Evolutionary conservation across 2,113 vertebrate species (phyloP).

Genomic region (Dipodomys merriami): DNA sequence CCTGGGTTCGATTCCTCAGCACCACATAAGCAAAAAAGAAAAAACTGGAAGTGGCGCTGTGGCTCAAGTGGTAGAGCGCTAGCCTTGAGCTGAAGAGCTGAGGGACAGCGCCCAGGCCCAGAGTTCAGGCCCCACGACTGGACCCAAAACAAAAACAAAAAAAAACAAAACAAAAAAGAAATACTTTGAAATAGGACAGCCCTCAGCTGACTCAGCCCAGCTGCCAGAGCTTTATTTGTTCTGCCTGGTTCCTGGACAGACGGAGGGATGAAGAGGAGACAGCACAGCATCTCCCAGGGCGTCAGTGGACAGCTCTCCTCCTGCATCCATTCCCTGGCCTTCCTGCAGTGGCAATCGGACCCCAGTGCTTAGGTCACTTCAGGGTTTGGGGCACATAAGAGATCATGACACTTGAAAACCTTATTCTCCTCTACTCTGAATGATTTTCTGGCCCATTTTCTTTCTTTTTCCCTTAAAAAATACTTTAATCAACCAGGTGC

Average conservation of each 20-base stretch:
- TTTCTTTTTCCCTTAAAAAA: background rate
- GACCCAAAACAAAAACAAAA: too few species aligned
- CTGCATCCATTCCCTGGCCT: background rate
- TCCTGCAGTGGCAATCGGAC: too few species aligned
- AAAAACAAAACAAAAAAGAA: background rate
- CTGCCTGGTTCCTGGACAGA: constrained; percentile 51
- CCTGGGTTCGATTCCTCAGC: too few species aligned
- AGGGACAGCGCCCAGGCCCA: too few species aligned
- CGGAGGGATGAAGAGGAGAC: background rate
- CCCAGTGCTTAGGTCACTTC: background rate
- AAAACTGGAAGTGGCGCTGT: too few species aligned
- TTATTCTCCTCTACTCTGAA: background rate
- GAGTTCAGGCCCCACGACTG: too few species aligned
- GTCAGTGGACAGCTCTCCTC: background rate
- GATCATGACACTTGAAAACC: background rate
- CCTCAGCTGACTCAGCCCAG: constrained; percentile 65
- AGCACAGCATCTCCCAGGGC: background rate
- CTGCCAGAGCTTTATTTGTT: constrained; percentile 70
- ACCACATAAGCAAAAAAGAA: too few species aligned
- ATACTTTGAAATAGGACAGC: constrained; percentile 52
- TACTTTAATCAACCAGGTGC: background rate
- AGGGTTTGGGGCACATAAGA: background rate
- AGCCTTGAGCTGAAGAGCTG: too few species aligned
- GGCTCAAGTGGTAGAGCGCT: too few species aligned
- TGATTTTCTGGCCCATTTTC: background rate